Evolutionary conservation across 2,797 vertebrate genomes (phyloP).

Genomic region (Galagoides demidoff): DNA sequence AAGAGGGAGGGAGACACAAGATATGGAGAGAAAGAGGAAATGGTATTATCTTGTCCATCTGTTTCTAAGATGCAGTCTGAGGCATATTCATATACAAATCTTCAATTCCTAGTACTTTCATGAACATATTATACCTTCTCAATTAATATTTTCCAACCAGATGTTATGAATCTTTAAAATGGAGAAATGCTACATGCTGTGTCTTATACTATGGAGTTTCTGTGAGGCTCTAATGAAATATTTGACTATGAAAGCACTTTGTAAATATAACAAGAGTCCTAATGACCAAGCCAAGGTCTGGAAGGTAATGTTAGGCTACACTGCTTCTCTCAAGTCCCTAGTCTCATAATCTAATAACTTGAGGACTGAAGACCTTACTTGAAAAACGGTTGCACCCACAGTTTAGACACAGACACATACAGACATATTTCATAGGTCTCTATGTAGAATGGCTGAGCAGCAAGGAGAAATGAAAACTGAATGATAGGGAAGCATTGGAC

Average conservation of each 20-base stretch:
- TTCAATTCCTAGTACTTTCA: neutral
- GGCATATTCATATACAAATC: neutral
- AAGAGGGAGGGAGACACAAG: too few relatives aligned
- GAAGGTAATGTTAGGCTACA: neutral
- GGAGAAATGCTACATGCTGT: neutral
- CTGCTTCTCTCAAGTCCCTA: neutral
- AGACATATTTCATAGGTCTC: neutral
- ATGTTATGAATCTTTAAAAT: conserved; percentile 34
- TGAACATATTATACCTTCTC: neutral
- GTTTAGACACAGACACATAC: neutral
- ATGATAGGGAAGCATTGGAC: neutral
- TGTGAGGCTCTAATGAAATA: neutral
- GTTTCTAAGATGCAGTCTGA: neutral
- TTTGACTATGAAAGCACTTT: neutral
- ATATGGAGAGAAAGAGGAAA: neutral
- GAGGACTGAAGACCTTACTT: neutral
- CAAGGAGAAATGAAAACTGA: neutral
- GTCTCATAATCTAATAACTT: neutral
- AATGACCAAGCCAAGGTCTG: neutral
- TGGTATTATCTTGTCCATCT: neutral
- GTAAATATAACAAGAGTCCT: neutral
- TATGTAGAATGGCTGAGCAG: neutral
- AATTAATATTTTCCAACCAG: neutral
- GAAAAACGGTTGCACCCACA: neutral
- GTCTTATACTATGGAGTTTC: neutral